Evolutionary conservation across 2,888 invertebrate species (phyloP), one percentile per base, ranked within the genome.

Genomic region (Cataglyphis rosenhaueri): DNA sequence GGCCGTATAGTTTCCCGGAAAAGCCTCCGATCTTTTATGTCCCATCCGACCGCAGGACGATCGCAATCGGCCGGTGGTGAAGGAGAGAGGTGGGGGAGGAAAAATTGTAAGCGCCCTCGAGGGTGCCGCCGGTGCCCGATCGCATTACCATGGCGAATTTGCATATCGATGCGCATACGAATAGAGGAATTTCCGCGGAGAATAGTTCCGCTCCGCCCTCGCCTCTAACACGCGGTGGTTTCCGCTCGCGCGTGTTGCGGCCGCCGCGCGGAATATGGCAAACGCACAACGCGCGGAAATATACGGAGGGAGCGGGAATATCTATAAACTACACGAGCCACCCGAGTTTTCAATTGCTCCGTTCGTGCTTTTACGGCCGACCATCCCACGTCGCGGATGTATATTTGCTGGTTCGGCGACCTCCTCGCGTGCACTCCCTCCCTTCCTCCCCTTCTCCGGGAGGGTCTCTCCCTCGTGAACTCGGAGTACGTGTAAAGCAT

Each of bases 331-430:
- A 81, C 86, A 70, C 18, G 71, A 35, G 21, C 70, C 61, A 25
- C 70, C 61, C 61, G 84, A 87, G 89, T 86, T 91, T 89, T 90
- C 91, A 87, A 88, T 89, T 88, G 90, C 86, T 83, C 59, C 71
- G 84, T 84, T 81, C 86, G 81, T 82, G 81, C 82, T 88, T 90
- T 91, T 91, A 89, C 85, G 83, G 83, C 75, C 81, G 73, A 41
- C 70, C 52, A 68, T 70, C 15, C 57, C 38, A n/a, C 70, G 68
- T 76, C 59, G 41, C 32, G 64, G 10, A 59, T 64, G 35, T 75
- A 81, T 64, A 57, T 76, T 38, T 65, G 21, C 29, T 29, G 61
- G 41, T 32, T n/a, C 61, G 61, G 25, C 74, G 62, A 48, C 75
- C n/a, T 76, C 57, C 75, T 62, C 81, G 74, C 81, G 83, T 44